A percentile compares a stretch with the other conserved stretches of the same genome.
phyloP scores from a whole-genome alignment of 2,797 vertebrate species.

The Crypturellus tataupa region DNA sequence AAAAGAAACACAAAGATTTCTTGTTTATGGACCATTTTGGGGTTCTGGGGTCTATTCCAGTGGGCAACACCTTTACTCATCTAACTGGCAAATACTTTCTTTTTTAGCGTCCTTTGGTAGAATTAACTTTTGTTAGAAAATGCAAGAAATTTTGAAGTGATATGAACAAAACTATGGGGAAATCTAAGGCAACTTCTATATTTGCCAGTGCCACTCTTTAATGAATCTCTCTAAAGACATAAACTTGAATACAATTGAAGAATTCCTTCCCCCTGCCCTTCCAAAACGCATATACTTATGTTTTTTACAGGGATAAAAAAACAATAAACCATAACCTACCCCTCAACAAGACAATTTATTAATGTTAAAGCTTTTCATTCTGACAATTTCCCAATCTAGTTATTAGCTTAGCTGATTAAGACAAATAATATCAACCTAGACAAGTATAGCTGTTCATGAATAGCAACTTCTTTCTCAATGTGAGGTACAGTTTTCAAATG shows the following conservation, averaged over 20 bases:
- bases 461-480: neutral
- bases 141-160: neutral
- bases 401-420: neutral
- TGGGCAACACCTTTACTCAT: neutral
- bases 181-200: neutral
- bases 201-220: neutral
- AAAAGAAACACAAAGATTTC: neutral
- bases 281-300: neutral
- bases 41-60: neutral
- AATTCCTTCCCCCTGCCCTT: neutral
- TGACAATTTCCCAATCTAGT: neutral
- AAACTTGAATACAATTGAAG: neutral
- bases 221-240: neutral
- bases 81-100: neutral
- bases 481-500: neutral
- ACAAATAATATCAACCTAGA: slow-evolving; percentile 4
- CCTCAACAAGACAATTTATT: neutral
- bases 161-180: neutral
- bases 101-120: neutral
- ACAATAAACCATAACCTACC: neutral
- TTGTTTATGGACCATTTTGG: neutral
- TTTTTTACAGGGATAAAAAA: neutral
- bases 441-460: neutral
- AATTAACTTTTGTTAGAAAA: neutral
- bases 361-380: neutral